A percentile compares a stretch with the other conserved stretches of the same genome.
Conservation (phyloP, 2,888 invertebrate species). For the Aproaerema taeniolella region DNA sequence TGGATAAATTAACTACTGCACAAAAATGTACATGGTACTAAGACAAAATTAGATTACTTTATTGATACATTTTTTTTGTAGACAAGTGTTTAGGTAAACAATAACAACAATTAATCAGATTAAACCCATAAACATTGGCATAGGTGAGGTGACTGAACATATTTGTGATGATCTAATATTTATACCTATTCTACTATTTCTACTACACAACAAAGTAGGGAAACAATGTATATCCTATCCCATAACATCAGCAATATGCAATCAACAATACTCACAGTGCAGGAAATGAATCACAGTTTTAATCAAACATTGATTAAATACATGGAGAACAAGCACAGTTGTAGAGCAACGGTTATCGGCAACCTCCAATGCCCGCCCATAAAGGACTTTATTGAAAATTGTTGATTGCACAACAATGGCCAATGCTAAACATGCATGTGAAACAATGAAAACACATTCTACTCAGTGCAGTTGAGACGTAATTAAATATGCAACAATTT, state of each 20-base stretch:
- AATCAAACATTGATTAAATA: conserved; percentile 58
- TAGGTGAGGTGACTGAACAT: too few relatives aligned
- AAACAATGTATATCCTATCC: background rate
- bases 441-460: conserved; percentile 56
- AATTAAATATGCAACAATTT: conserved; percentile 30
- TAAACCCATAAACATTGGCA: too few relatives aligned
- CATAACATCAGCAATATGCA: conserved; percentile 1
- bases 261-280: conserved; percentile 16
- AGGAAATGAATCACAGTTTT: conserved; percentile 50
- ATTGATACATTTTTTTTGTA: too few relatives aligned
- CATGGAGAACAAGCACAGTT: conserved; percentile 33
- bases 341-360: conserved; percentile 46
- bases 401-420: conserved; percentile 70
- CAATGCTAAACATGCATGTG: conserved; percentile 49
- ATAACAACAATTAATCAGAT: too few relatives aligned
- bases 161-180: too few relatives aligned
- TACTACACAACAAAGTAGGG: too few relatives aligned
- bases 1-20: too few relatives aligned
- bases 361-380: conserved; percentile 49
- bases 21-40: too few relatives aligned
- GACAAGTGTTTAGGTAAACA: too few relatives aligned
- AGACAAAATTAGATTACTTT: too few relatives aligned
- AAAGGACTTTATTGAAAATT: conserved; percentile 70
- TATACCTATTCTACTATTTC: too few relatives aligned
- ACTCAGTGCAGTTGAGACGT: conserved; percentile 30